A percentile compares a stretch with the other conserved stretches of the same genome.
phyloP scores from a whole-genome alignment of 1,140 invertebrate species.

The Philopotamus ludificatus region DNA sequence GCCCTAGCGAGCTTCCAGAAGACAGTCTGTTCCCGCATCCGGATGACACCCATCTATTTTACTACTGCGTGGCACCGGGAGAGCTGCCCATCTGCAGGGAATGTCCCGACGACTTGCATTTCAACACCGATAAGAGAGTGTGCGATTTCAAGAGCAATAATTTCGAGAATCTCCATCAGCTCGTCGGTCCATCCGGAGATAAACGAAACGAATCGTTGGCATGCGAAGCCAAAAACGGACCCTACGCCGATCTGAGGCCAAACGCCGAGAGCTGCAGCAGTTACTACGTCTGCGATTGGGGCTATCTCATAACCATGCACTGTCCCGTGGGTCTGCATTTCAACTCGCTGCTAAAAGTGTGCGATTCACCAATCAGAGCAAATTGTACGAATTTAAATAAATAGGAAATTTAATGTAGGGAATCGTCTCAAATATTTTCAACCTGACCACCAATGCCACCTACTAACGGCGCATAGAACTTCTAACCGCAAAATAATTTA shows the following conservation, averaged over 20 bases:
- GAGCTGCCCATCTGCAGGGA: slow-evolving; percentile 42
- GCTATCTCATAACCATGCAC: slow-evolving; percentile 48
- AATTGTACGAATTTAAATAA: slow-evolving; percentile 2
- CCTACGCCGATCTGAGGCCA: slow-evolving; percentile 41
- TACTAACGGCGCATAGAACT: no score
- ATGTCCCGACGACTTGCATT: slow-evolving; percentile 46
- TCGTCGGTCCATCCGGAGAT: background rate
- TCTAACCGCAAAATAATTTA: no score
- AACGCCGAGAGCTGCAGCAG: slow-evolving; percentile 56
- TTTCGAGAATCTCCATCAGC: slow-evolving; percentile 34
- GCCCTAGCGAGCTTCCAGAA: slow-evolving; percentile 10
- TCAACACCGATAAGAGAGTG: slow-evolving; percentile 44
- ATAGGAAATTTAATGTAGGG: no score
- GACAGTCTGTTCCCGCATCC: slow-evolving; percentile 42
- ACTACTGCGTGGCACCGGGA: slow-evolving; percentile 38
- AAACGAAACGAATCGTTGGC: background rate
- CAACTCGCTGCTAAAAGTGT: slow-evolving; percentile 11
- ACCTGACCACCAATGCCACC: no score
- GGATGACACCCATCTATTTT: slow-evolving; percentile 44
- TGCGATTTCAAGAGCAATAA: slow-evolving; percentile 46
- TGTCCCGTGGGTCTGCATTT: slow-evolving; percentile 55
- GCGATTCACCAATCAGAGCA: slow-evolving; percentile 18
- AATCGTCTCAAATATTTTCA: no score
- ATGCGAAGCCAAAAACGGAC: slow-evolving; percentile 4
- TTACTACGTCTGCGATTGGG: slow-evolving; percentile 61